These are phyloP conservation scores for Belonocnema kinseyi DNA, from an alignment of 1,140 invertebrate species.

Conservation along the genomic window DNA sequence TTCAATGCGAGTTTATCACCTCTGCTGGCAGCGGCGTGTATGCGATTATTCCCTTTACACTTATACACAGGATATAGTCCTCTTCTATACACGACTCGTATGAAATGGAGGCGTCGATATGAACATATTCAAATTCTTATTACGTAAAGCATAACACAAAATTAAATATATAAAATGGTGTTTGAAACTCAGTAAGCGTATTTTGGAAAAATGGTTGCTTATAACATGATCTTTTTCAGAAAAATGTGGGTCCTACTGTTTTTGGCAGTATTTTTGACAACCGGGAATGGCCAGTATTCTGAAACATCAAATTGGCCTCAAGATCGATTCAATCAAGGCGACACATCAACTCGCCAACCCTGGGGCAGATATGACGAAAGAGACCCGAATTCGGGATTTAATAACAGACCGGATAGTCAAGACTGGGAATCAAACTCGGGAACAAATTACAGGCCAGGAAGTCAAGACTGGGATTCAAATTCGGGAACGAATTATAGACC, in stretches of 20 bases:
- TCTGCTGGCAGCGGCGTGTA: too few relatives aligned
- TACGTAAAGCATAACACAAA: too few relatives aligned
- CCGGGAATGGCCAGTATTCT: slow-evolving; percentile 47
- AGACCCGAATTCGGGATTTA: slow-evolving; percentile 39
- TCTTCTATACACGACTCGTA: too few relatives aligned
- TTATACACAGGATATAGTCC: too few relatives aligned
- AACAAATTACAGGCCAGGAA: not conserved
- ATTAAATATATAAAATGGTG: too few relatives aligned
- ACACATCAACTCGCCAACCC: slow-evolving; percentile 51
- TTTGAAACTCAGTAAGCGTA: too few relatives aligned
- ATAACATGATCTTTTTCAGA: slow-evolving; percentile 37
- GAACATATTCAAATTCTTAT: too few relatives aligned
- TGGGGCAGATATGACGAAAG: slow-evolving; percentile 60
- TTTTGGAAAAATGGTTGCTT: not conserved
- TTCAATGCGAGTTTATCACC: too few relatives aligned
- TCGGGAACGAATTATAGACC: not conserved
- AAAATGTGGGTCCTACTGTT: slow-evolving; percentile 55
- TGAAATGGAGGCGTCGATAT: too few relatives aligned
- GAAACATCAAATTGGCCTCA: slow-evolving; percentile 24
- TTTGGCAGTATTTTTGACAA: slow-evolving; percentile 43
- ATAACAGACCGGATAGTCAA: not conserved
- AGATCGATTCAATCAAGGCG: slow-evolving; percentile 43
- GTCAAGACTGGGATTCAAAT: slow-evolving; percentile 21
- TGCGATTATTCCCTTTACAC: too few relatives aligned
- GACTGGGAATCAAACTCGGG: slow-evolving; percentile 41